phyloP scores from a whole-genome alignment of 2,888 invertebrate genomes.

The Deilephila elpenor region DNA sequence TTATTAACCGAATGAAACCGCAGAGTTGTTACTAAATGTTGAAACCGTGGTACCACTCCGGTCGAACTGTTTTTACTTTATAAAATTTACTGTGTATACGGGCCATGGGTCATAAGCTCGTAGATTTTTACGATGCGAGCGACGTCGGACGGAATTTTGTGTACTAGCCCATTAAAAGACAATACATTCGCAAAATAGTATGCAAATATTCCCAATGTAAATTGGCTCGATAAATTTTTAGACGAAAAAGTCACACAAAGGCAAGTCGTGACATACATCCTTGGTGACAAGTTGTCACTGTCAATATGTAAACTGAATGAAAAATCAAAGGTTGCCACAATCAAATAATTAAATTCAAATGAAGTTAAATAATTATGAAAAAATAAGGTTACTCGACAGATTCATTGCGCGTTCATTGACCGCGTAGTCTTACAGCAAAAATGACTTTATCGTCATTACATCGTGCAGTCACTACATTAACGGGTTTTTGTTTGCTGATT shows the following conservation, averaged over 20 bases:
- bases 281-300: not conserved
- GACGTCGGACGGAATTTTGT: too few species aligned
- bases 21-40: too few species aligned
- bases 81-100: too few species aligned
- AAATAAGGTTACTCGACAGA: slow-evolving; percentile 7
- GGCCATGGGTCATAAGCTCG: too few species aligned
- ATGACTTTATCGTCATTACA: not conserved
- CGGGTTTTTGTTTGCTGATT: slow-evolving; percentile 28
- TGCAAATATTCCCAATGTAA: too few species aligned
- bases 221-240: not conserved
- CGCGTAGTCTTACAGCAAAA: slow-evolving; percentile 24
- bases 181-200: too few species aligned
- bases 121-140: too few species aligned
- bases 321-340: not conserved
- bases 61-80: too few species aligned
- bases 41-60: too few species aligned
- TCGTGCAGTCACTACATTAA: slow-evolving; percentile 14
- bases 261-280: not conserved
- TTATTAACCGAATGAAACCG: too few species aligned
- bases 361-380: slow-evolving; percentile 6
- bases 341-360: not conserved
- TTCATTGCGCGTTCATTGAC: slow-evolving; percentile 29
- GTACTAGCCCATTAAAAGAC: too few species aligned
- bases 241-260: not conserved
- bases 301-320: not conserved